Conservation (phyloP, 2,888 invertebrate genomes). For the Apamea crenata region DNA sequence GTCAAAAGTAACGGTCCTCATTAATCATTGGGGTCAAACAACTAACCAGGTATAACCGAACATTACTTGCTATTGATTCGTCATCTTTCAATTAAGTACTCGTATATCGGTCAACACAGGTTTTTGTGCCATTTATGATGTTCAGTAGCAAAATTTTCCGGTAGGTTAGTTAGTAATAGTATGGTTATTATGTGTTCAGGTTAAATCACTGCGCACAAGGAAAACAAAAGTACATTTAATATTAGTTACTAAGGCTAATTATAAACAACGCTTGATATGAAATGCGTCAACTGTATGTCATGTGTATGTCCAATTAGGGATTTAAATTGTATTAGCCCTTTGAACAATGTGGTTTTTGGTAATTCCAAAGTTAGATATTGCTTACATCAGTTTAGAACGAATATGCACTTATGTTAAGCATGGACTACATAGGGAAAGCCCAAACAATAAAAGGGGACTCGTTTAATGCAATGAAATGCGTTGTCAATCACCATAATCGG, state of each 20-base stretch:
- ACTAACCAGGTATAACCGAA: conserved; percentile 77
- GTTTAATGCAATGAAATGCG: neutral
- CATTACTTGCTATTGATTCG: conserved; percentile 82
- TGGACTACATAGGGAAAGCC: neutral
- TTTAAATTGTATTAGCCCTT: conserved; percentile 12
- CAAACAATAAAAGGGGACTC: neutral
- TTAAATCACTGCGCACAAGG: conserved; percentile 43
- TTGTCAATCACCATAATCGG: neutral
- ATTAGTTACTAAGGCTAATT: conserved; percentile 36
- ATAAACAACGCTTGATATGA: conserved; percentile 29
- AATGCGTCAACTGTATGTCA: conserved; percentile 40
- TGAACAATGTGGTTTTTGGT: conserved; percentile 13
- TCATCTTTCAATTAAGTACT: conserved; percentile 75
- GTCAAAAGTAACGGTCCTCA: conserved; percentile 87
- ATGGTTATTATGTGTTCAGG: conserved; percentile 24
- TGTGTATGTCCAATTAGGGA: conserved; percentile 24
- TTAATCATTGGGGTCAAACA: conserved; percentile 88
- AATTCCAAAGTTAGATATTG: neutral
- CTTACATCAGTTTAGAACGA: neutral
- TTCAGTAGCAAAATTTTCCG: conserved; percentile 27
- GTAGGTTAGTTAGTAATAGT: neutral
- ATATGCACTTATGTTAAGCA: neutral
- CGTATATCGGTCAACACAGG: conserved; percentile 58
- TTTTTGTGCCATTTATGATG: conserved; percentile 60
- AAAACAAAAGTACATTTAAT: conserved; percentile 43